Base-by-base conservation (phyloP, 1,140 invertebrate genomes). In the Euwallacea similis region DNA sequence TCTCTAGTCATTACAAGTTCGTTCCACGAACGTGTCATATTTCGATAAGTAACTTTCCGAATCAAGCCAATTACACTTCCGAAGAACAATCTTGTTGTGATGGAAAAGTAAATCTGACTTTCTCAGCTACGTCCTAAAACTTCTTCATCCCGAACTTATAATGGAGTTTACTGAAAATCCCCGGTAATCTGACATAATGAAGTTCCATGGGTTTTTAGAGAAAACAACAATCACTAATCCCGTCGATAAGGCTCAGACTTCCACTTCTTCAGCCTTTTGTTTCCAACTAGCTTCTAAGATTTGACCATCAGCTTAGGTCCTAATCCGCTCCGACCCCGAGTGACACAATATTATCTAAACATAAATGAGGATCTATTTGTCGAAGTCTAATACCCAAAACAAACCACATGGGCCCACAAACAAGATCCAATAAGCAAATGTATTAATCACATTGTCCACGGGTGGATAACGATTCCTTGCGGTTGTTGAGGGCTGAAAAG, bases 341-440 rank as follows among this genome's bases (percentile, higher is more conserved):
- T 46, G 13, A 13, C 7, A 42, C 46, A 11, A 53, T 41, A 44
- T 16, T 65, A 50, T 50, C 21, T 56, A 68, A 15, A 13, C 43
- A 62, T 62, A 69, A 69, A 61, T 58, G 58, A 55, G 54, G 62
- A 69, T 62, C 67, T 69, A 69, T 69, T 69, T 69, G 46, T 62
- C 46, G 41, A 50, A 16, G 9, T 42, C 10, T 69, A 69, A 50
- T 62, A 2, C 58, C 59, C 58, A 47, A 55, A 69, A 69, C 67
- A 61, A 62, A 69, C 67, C 67, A 41, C 67, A 69, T 41, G 43
- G 67, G 43, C 67, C 67, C 46, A 41, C 59, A 62, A 69, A 62
- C 67, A 69, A 69, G 67, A 69, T 69, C 67, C 67, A 69, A 69
- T 69, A 69, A 69, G 67, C 67, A 69, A 69, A 69, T 69, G 67